phyloP scores from a whole-genome alignment of 2,888 invertebrate species.

The Lepidonotus clava region DNA sequence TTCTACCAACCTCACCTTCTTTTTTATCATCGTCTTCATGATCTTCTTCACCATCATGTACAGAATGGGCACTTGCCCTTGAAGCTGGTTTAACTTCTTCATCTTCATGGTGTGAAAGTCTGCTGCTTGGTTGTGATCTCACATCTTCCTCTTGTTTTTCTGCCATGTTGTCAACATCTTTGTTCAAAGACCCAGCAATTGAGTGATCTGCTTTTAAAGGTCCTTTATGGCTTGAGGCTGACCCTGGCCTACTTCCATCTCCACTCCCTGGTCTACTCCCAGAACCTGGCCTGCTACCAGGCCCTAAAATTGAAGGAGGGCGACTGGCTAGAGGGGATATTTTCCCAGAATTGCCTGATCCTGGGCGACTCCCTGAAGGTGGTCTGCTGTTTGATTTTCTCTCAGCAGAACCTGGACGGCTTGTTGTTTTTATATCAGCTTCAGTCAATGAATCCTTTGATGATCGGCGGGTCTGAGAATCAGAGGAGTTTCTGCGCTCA shows the following conservation, averaged over 20 bases:
- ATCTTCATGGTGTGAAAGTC: neutral
- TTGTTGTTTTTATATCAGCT: neutral
- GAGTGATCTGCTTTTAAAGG: constrained; percentile 41
- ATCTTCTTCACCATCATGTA: neutral
- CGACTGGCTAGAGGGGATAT: neutral
- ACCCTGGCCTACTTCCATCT: constrained; percentile 19
- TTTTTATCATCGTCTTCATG: neutral
- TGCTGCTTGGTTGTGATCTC: neutral
- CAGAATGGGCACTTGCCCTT: constrained; percentile 1
- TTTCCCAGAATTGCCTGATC: neutral
- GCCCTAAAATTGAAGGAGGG: neutral
- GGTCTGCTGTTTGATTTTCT: neutral
- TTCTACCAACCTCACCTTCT: constrained; percentile 25
- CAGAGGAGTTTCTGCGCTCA: too few species aligned
- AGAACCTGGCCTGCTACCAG: constrained; percentile 7
- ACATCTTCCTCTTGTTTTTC: neutral
- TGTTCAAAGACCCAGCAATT: neutral
- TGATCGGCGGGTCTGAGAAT: too few species aligned
- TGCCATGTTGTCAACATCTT: neutral
- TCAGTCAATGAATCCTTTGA: neutral
- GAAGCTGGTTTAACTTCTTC: constrained; percentile 6
- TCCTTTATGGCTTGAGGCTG: constrained; percentile 37
- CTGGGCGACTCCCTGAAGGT: constrained; percentile 33
- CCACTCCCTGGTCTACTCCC: too few species aligned
- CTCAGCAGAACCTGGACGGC: neutral